These are phyloP conservation scores for Diadophis punctatus DNA, from an alignment of 2,113 vertebrate genomes.

Conservation along the genomic window DNA sequence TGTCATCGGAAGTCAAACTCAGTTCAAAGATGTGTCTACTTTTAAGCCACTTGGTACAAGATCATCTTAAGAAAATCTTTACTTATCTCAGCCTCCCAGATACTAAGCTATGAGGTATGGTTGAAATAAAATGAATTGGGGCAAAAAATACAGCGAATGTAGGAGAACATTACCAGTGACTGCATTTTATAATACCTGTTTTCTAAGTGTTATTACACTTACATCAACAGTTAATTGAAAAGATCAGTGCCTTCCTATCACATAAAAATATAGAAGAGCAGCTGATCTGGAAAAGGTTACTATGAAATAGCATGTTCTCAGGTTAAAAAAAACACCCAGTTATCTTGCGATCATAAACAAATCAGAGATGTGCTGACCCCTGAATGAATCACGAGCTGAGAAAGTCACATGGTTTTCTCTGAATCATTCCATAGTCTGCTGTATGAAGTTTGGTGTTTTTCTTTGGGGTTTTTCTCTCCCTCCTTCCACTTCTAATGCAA, in stretches of 20 bases:
- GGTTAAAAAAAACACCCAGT: not conserved
- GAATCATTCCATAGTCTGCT: not conserved
- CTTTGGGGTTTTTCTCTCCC: not conserved
- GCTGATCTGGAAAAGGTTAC: not conserved
- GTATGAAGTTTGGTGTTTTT: not conserved
- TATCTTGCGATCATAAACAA: constrained; percentile 1
- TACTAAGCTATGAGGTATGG: not conserved
- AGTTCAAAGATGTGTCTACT: not conserved
- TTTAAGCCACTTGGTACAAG: not conserved
- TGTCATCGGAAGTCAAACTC: not conserved
- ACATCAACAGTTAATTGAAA: not conserved
- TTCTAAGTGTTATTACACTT: not conserved
- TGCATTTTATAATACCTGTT: not conserved
- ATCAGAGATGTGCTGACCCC: not conserved
- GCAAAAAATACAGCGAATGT: not conserved
- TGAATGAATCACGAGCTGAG: not conserved
- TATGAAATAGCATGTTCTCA: not conserved
- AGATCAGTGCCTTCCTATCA: accelerated
- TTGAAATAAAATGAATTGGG: not conserved
- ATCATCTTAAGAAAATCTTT: not conserved
- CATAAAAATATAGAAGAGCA: accelerated
- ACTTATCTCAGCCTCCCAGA: not conserved
- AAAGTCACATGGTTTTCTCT: not conserved
- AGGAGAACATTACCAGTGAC: not conserved
- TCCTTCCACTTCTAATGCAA: not conserved